A percentile compares a stretch with the other conserved stretches of the same genome.
These are phyloP conservation scores for Chaunax sp. DNA, from an alignment of 2,797 vertebrate species.

Conservation along the genomic window DNA sequence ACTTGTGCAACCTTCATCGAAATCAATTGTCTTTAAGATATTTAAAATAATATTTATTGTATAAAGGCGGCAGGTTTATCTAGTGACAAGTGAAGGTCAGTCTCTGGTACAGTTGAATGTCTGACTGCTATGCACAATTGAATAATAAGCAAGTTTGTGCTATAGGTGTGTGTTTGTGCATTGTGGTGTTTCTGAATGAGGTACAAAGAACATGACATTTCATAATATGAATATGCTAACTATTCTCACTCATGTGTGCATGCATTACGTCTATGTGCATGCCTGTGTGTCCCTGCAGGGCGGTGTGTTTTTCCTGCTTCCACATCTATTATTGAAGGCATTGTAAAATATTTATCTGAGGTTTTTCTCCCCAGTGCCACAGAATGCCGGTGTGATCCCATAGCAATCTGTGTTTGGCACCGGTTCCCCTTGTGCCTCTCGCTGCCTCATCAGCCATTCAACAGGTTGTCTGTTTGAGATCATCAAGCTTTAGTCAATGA, in stretches of 20 bases:
- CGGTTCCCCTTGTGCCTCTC: conserved; percentile 13
- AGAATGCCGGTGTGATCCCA: conserved; percentile 40
- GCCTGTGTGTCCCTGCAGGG: conserved; percentile 32
- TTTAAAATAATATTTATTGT: conserved; percentile 2
- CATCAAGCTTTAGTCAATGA: conserved; percentile 9
- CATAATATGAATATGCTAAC: conserved; percentile 39
- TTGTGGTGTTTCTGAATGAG: conserved; percentile 17
- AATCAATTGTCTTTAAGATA: conserved; percentile 4
- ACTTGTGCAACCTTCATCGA: background rate
- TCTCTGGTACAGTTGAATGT: background rate
- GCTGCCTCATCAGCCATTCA: conserved; percentile 35
- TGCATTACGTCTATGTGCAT: conserved; percentile 4
- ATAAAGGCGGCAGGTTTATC: conserved; percentile 11
- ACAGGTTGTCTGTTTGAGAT: conserved; percentile 19
- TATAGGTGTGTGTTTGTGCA: conserved; percentile 22
- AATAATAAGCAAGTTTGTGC: conserved; percentile 10
- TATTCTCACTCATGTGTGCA: conserved; percentile 26
- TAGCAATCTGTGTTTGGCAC: conserved; percentile 8
- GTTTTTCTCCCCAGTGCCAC: conserved; percentile 60
- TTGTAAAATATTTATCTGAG: conserved; percentile 65
- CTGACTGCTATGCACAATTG: conserved; percentile 19
- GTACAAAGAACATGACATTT: conserved; percentile 57
- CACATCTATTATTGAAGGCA: conserved; percentile 61
- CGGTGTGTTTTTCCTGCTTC: conserved; percentile 50
- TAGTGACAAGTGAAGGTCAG: conserved; percentile 31